Evolutionary conservation across 2,113 vertebrate genomes (phyloP).

Genomic region (Columba janthina): DNA sequence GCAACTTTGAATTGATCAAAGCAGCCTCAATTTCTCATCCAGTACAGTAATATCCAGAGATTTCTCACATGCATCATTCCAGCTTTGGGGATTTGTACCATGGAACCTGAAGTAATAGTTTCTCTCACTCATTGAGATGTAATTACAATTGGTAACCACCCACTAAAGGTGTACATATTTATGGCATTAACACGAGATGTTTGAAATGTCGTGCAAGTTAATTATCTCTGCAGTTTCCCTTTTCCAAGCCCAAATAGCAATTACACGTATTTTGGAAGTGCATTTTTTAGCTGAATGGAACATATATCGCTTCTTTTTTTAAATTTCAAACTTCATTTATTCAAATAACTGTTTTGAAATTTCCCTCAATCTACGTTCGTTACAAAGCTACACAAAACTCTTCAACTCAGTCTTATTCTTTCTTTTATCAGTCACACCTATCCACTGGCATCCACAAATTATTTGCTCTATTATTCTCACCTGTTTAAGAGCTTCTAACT

Average conservation of each 20-base stretch:
- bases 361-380: not conserved
- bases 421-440: not conserved
- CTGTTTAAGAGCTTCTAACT: not conserved
- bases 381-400: not conserved
- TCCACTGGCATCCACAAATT: not conserved
- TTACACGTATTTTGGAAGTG: not conserved
- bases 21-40: not conserved
- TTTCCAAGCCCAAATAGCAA: not conserved
- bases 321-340: not conserved
- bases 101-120: not conserved
- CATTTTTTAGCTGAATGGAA: not conserved
- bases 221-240: not conserved
- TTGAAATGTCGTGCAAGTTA: not conserved
- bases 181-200: not conserved
- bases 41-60: not conserved
- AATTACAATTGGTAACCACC: not conserved
- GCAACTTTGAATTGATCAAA: not conserved
- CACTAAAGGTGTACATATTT: not conserved
- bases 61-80: not conserved
- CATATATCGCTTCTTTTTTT: not conserved
- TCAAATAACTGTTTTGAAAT: not conserved
- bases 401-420: not conserved
- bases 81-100: not conserved
- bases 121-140: not conserved
- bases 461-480: not conserved